Evolutionary conservation across 2,113 vertebrate species (phyloP).

Genomic region (Periophthalmus modestus): DNA sequence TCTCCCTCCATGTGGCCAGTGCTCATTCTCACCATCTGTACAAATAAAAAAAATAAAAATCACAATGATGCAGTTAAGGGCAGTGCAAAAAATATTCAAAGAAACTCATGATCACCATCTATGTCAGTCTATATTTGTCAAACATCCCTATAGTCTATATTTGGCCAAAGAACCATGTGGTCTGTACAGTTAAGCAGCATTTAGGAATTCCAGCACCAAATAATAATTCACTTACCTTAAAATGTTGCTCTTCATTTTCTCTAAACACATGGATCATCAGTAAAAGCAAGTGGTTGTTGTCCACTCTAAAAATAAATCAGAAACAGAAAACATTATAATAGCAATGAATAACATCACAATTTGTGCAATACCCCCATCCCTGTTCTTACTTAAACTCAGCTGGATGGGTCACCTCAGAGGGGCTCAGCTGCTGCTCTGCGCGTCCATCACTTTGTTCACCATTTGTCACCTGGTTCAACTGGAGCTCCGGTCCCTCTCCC

Average conservation of each 20-base stretch:
- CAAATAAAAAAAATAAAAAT: not conserved
- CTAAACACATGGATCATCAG: conserved; percentile 98
- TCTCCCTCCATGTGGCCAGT: conserved; percentile 98
- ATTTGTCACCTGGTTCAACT: conserved; percentile 13
- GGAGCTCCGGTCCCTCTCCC: conserved; percentile 48
- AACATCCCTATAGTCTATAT: no score
- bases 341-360: not conserved
- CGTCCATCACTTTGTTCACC: conserved; percentile 31
- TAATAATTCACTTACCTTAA: conserved; percentile 78
- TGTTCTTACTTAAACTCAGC: conserved; percentile 90
- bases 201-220: not conserved
- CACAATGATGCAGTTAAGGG: not conserved
- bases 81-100: not conserved
- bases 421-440: conserved; percentile 78
- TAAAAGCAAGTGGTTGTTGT: conserved; percentile 96
- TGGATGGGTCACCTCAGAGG: conserved; percentile 82
- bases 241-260: conserved; percentile 97
- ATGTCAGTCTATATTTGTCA: not conserved
- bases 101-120: not conserved
- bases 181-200: not conserved
- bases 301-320: conserved; percentile 81
- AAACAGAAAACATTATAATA: not conserved
- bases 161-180: not conserved
- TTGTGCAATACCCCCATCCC: not conserved
- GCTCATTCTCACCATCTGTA: conserved; percentile 95